Evolutionary conservation across 2,797 vertebrate species (phyloP), one percentile per base, ranked within the genome.

Genomic region (Hydrolagus colliei): DNA sequence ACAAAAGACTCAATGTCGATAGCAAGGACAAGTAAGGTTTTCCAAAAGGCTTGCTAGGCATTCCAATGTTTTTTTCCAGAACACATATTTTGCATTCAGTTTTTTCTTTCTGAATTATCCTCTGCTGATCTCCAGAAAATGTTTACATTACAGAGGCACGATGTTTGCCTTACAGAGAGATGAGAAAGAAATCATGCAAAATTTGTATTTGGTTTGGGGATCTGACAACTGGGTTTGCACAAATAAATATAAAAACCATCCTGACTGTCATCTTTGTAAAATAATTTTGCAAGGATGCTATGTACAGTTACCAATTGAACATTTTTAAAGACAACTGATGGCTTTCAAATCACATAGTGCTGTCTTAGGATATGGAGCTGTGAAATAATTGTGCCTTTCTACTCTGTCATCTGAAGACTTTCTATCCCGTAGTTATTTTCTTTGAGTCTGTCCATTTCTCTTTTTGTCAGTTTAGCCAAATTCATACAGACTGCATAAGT

Each of bases 1-100:
- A 52, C 41, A 6, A 52, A 52, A 52, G 6, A 6, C 41, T 52
- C 41, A 52, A 52, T 3, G 6, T 52, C 6, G 41, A 52, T 3
- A 3, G 41, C 41, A 52, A 27, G 27, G 27, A 27, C 27, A 27
- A 27, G 27, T 27, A 68, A 65, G 79, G 63, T 8, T 35, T 68
- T 82, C 63, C 68, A 32, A 11, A 68, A 62, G 8, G 9, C 41
- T 82, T 68, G 63, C 65, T 35, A 67, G 27, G 79, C 68, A 84
- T 84, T 84, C 79, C 79, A 84, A 84, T 84, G 68, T 27, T 32
- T 84, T 32, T 84, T 71, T 71, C 65, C 67, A 65, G 79, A 84
- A 84, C 63, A 71, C 63, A 63, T 84, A 32, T 41, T 22, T 68
- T 82, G 63, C 63, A 16, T 82, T 35, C 14, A 41, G 79, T 27